Evolutionary conservation across 1,140 invertebrate species (phyloP).

Genomic region (Zaprionus gabonicus): DNA sequence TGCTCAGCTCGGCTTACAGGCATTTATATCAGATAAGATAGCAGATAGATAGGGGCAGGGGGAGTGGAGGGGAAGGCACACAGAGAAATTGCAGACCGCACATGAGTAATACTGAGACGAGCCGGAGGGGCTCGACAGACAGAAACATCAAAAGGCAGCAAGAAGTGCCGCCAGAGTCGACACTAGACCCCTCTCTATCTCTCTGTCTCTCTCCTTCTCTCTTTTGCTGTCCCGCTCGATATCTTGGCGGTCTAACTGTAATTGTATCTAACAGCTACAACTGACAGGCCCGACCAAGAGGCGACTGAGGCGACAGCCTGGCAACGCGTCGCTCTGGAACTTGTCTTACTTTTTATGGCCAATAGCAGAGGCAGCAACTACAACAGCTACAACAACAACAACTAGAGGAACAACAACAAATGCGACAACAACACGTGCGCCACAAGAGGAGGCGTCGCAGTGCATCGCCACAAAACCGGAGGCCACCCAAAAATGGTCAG

Average conservation of each 20-base stretch:
- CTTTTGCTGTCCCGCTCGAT: background rate
- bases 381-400: conserved; percentile 32
- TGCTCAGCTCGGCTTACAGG: conserved; percentile 18
- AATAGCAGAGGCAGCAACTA: conserved; percentile 37
- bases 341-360: conserved; percentile 78
- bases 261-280: conserved; percentile 79
- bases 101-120: conserved; percentile 52
- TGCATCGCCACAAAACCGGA: conserved; percentile 21
- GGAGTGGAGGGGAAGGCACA: background rate
- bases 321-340: conserved; percentile 74
- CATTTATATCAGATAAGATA: conserved; percentile 51
- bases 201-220: conserved; percentile 40
- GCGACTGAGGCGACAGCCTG: conserved; percentile 46
- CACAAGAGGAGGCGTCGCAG: conserved; percentile 36
- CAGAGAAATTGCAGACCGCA: conserved; percentile 47
- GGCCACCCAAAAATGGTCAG: conserved; percentile 81
- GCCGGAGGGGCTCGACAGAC: conserved; percentile 43
- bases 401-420: conserved; percentile 23
- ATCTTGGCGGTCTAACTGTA: conserved; percentile 72
- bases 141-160: conserved; percentile 67
- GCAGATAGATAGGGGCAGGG: background rate
- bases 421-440: conserved; percentile 58
- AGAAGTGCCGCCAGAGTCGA: conserved; percentile 67
- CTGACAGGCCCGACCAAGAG: conserved; percentile 60
- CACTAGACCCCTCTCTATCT: conserved; percentile 34